phyloP scores from a whole-genome alignment of 2,113 vertebrate genomes.

The Plotosus lineatus region DNA sequence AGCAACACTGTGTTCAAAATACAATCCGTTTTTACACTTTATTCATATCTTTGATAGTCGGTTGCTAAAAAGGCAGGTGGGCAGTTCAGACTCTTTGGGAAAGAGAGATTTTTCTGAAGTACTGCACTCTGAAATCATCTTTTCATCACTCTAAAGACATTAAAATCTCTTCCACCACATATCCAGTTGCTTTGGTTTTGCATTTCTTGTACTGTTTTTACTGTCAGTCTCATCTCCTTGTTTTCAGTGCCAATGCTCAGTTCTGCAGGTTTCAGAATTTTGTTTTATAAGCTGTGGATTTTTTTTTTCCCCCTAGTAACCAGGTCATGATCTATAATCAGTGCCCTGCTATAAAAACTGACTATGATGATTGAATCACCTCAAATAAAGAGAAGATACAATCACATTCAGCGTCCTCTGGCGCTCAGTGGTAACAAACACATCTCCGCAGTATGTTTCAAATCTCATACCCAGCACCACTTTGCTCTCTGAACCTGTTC shows the following conservation, averaged over 20 bases:
- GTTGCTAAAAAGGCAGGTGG: not conserved
- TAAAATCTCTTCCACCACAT: not conserved
- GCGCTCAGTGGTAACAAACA: not conserved
- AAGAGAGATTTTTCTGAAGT: constrained; percentile 28
- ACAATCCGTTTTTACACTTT: not conserved
- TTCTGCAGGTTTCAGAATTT: not conserved
- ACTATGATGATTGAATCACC: constrained; percentile 7
- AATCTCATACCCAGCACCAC: not conserved
- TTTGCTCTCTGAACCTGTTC: constrained; percentile 19
- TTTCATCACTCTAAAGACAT: not conserved
- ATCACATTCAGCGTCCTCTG: not conserved
- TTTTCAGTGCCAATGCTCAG: not conserved
- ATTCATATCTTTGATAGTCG: not conserved
- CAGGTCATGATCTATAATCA: not conserved
- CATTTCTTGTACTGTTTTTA: not conserved
- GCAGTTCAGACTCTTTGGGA: not conserved
- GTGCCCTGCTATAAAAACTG: not conserved
- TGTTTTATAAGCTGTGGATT: not conserved
- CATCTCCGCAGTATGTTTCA: constrained; percentile 2
- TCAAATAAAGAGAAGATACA: not conserved
- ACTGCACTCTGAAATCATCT: not conserved
- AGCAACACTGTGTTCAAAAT: not conserved
- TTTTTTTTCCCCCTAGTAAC: not conserved
- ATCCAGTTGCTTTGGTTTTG: not conserved
- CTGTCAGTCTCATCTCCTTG: not conserved